These are phyloP conservation scores for Cistogaster globosa DNA, from an alignment of 2,888 invertebrate species.

Conservation along the genomic window DNA sequence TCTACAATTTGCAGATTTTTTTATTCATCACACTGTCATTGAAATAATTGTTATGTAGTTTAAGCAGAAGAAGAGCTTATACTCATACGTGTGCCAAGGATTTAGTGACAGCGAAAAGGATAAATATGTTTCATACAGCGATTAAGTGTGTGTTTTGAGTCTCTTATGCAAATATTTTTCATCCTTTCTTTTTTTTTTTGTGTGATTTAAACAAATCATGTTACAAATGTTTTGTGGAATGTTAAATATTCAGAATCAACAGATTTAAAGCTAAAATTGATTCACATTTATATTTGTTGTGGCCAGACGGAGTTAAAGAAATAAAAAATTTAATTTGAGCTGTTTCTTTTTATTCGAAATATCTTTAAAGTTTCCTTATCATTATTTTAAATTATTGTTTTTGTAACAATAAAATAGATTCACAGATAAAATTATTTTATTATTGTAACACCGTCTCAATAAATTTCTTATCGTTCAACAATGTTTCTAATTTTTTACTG, in stretches of 20 bases:
- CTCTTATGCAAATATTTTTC: constrained; percentile 20
- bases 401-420: too few relatives aligned
- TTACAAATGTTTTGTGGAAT: constrained; percentile 48
- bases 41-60: constrained; percentile 5
- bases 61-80: constrained; percentile 4
- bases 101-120: constrained; percentile 16
- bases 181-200: neutral
- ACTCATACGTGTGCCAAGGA: constrained; percentile 12
- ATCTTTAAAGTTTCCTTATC: neutral
- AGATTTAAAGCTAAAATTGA: constrained; percentile 24
- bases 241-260: constrained; percentile 46
- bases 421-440: neutral
- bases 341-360: neutral
- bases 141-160: neutral
- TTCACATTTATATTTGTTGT: constrained; percentile 14
- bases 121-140: neutral
- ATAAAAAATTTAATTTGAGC: neutral
- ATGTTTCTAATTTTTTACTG: constrained; percentile 21
- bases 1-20: constrained; percentile 65
- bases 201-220: constrained; percentile 29
- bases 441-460: neutral
- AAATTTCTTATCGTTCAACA: constrained; percentile 42
- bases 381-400: too few relatives aligned
- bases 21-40: constrained; percentile 14
- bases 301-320: neutral